Base-by-base conservation (phyloP, 2,888 invertebrate species). In the Synergus umbraculus region DNA sequence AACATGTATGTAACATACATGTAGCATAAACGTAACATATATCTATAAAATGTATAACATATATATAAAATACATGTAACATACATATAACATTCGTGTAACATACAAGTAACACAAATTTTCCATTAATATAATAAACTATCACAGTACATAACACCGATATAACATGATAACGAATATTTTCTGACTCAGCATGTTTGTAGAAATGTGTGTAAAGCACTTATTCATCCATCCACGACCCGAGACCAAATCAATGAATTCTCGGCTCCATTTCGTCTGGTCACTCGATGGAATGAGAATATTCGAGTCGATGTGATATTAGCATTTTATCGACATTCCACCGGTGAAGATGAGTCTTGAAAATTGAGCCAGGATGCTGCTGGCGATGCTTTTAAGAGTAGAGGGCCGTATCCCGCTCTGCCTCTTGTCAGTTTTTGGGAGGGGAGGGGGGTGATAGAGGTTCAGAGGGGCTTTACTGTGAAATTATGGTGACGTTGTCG, bases 311-410 rank as follows among this genome's bases (percentile, higher is more conserved):
- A 79, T 78, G 79, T 76, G 60, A 83, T 80, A 83, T 83, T 83
- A 81, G 80, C 83, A 83, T 81, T 83, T 83, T 83, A 81, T 83
- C 83, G 81, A 81, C 79, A 81, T 81, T 64, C 77, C 76, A 18
- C 66, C 46, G 63, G 12, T 22, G 8, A 46, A 65, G 65, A 65
- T 44, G 54, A 81, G 43, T 43, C 18, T 66, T n/a, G 65, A 66
- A 66, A 66, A 66, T 66, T 10, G 41, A 43, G 18, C 41, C 65
- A 41, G 65, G 65, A 43, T 66, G 41, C 65, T 65, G 41, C 41
- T 41, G 64, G 64, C 65, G 15, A 41, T 41, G 65, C 65, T 66
- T 41, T 64, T 66, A 66, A 66, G 65, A 66, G 65, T 43, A 66
- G 65, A 66, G 9, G 41, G 41, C n/a, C n/a, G 65, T 43, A 43